phyloP scores from a whole-genome alignment of 2,797 vertebrate species.

The Brotula barbata region DNA sequence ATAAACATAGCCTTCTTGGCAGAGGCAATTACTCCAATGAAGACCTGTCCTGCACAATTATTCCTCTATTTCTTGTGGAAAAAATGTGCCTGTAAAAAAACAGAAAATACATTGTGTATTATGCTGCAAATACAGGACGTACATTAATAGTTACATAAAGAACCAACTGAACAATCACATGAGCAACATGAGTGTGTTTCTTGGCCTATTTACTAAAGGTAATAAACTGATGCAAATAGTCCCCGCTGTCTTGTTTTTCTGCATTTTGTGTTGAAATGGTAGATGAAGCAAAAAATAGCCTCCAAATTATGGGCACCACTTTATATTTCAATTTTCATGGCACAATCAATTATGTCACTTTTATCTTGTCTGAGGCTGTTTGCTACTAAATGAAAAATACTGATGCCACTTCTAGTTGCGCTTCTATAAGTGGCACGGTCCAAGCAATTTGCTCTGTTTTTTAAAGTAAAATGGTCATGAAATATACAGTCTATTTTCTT shows the following conservation, averaged over 20 bases:
- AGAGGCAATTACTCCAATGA: no score
- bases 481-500: conserved; percentile 59
- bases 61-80: neutral
- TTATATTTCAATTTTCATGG: conserved; percentile 76
- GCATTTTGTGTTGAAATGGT: conserved; percentile 51
- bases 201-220: conserved; percentile 44
- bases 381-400: conserved; percentile 65
- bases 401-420: conserved; percentile 36
- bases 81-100: conserved; percentile 2
- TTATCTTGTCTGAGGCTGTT: conserved; percentile 63
- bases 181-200: conserved; percentile 30
- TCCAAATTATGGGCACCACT: conserved; percentile 65
- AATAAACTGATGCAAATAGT: conserved; percentile 40
- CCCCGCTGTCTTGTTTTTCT: conserved; percentile 51
- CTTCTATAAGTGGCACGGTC: conserved; percentile 65
- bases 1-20: no score
- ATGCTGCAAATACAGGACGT: conserved; percentile 8
- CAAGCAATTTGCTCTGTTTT: conserved; percentile 56
- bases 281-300: conserved; percentile 69
- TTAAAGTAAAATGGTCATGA: conserved; percentile 44
- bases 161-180: conserved; percentile 29
- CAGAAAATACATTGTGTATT: neutral
- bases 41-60: neutral
- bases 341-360: conserved; percentile 73
- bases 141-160: conserved; percentile 62